Evolutionary conservation across 2,797 vertebrate species (phyloP).

Genomic region (Pangasius larnaudii): DNA sequence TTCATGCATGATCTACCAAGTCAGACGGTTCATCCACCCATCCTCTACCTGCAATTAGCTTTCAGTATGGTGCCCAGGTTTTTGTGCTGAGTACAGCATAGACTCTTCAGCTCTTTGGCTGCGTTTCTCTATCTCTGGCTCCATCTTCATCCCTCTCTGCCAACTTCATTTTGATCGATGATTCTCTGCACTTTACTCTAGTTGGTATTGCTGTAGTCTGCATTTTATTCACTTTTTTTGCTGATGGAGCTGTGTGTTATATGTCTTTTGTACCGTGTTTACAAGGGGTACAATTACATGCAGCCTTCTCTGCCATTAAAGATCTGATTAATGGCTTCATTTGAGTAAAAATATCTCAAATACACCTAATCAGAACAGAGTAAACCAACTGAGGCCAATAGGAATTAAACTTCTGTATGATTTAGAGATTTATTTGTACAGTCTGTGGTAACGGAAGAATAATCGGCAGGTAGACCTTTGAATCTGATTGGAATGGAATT

Average conservation of each 20-base stretch:
- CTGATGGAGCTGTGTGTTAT: background rate
- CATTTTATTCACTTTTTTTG: background rate
- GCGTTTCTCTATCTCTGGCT: constrained; percentile 5
- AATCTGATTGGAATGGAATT: background rate
- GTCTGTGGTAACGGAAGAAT: background rate
- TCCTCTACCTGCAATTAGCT: constrained; percentile 8
- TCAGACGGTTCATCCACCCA: background rate
- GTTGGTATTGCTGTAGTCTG: constrained; percentile 5
- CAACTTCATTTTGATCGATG: background rate
- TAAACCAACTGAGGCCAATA: background rate
- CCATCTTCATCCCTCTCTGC: background rate
- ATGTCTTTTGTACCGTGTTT: background rate
- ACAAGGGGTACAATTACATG: background rate
- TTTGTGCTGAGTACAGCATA: constrained; percentile 22
- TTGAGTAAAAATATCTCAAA: background rate
- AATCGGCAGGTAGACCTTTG: background rate
- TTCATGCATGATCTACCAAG: constrained; percentile 9
- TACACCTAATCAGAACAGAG: background rate
- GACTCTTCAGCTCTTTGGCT: background rate
- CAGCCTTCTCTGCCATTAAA: background rate
- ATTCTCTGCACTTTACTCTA: constrained; percentile 8
- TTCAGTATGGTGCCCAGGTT: background rate
- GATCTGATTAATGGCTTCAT: background rate
- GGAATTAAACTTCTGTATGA: background rate
- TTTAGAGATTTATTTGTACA: background rate